Conservation (phyloP, 2,797 vertebrate genomes). For the Enteromius radiatus region DNA sequence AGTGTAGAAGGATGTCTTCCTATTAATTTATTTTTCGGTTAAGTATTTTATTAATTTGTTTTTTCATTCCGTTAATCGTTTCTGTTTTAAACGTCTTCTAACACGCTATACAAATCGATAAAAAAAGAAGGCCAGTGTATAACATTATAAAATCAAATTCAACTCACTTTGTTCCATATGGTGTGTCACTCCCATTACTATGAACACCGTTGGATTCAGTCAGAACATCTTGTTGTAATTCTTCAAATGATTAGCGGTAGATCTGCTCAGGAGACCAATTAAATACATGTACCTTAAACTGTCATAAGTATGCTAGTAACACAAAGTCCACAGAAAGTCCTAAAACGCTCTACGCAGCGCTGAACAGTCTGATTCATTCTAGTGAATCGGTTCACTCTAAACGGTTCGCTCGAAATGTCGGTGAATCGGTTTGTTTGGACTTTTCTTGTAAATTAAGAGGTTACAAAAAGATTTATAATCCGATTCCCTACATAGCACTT, state of each 20-base stretch:
- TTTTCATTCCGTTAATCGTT: neutral
- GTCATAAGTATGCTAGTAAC: neutral
- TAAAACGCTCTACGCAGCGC: neutral
- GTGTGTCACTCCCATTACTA: neutral
- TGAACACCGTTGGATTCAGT: neutral
- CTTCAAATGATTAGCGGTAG: neutral
- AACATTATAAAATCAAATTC: neutral
- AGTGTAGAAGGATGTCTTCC: no score
- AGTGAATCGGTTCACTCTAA: neutral
- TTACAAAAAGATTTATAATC: neutral
- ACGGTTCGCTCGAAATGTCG: no score
- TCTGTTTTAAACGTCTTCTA: neutral
- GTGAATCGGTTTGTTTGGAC: no score
- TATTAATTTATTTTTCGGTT: no score
- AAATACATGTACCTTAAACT: no score
- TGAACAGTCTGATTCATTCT: neutral
- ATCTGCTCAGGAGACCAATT: no score
- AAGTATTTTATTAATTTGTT: no score
- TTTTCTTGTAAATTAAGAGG: no score
- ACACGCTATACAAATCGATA: neutral
- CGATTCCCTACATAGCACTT: neutral
- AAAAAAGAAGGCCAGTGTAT: neutral
- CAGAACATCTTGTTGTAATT: neutral
- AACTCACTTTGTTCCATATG: neutral
- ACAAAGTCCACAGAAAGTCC: neutral